Evolutionary conservation across 2,113 vertebrate species (phyloP).

Genomic region (Grantiella picta): DNA sequence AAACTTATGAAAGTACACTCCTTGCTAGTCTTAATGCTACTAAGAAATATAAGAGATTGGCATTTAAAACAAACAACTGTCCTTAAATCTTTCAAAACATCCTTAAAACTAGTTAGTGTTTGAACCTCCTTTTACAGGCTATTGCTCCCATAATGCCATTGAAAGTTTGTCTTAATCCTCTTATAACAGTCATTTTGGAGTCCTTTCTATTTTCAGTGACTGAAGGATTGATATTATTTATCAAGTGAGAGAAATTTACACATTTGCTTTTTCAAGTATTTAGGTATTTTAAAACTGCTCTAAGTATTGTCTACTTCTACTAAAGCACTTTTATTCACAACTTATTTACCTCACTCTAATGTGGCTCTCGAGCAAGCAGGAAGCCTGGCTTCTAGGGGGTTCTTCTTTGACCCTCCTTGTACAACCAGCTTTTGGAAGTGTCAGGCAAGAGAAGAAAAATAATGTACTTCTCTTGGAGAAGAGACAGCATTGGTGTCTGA

Average conservation of each 20-base stretch:
- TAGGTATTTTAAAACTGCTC: not conserved
- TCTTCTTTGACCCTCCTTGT: not conserved
- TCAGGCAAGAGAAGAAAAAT: not conserved
- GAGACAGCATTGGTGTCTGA: not conserved
- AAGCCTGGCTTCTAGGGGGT: not conserved
- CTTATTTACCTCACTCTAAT: not conserved
- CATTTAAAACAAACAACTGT: not conserved
- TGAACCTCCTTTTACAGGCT: not conserved
- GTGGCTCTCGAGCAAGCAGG: not conserved
- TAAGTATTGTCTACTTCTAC: not conserved
- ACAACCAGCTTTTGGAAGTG: not conserved
- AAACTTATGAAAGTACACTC: not conserved
- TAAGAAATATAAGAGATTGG: not conserved
- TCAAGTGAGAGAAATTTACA: not conserved
- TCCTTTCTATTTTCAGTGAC: not conserved
- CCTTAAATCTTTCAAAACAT: not conserved
- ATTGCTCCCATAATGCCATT: not conserved
- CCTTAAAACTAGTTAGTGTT: not conserved
- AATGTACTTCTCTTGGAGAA: not conserved
- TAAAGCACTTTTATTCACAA: not conserved
- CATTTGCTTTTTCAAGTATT: not conserved
- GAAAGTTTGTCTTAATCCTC: not conserved
- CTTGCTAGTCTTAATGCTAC: not conserved
- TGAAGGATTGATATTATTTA: not conserved
- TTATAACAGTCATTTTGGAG: not conserved